These are phyloP conservation scores for Aquatica leii DNA, from an alignment of 2,888 invertebrate genomes.

Conservation along the genomic window DNA sequence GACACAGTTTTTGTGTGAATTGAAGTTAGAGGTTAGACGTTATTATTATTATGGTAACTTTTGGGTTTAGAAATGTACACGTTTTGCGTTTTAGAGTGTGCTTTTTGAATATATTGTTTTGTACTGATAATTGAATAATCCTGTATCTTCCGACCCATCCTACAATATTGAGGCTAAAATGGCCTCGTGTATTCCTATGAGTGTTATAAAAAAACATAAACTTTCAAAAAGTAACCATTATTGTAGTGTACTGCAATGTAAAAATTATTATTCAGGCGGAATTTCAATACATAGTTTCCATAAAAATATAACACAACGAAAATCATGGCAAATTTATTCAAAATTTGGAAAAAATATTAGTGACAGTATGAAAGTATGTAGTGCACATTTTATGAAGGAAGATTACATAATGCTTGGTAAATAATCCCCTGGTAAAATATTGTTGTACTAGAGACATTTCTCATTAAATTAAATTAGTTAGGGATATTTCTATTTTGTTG, in stretches of 20 bases:
- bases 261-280: background rate
- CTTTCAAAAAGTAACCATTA: background rate
- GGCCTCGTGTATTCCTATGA: too few relatives aligned
- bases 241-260: background rate
- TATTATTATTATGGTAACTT: too few relatives aligned
- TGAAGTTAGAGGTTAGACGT: too few relatives aligned
- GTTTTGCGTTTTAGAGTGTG: too few relatives aligned
- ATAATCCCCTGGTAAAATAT: background rate
- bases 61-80: too few relatives aligned
- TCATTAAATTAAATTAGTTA: background rate
- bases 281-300: background rate
- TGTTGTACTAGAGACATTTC: background rate
- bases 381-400: background rate
- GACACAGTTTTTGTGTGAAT: too few relatives aligned
- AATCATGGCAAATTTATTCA: background rate
- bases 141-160: too few relatives aligned
- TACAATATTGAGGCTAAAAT: too few relatives aligned
- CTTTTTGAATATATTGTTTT: too few relatives aligned
- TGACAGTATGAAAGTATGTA: background rate
- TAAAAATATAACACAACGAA: background rate
- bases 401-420: background rate
- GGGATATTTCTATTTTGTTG: background rate
- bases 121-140: too few relatives aligned
- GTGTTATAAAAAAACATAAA: too few relatives aligned
- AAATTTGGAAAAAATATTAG: constrained; percentile 1